Percentiles rank a stretch among this genome's conserved stretches.
Evolutionary conservation across 2,888 invertebrate species (phyloP).

Genomic region (Mythimna ferrago): DNA sequence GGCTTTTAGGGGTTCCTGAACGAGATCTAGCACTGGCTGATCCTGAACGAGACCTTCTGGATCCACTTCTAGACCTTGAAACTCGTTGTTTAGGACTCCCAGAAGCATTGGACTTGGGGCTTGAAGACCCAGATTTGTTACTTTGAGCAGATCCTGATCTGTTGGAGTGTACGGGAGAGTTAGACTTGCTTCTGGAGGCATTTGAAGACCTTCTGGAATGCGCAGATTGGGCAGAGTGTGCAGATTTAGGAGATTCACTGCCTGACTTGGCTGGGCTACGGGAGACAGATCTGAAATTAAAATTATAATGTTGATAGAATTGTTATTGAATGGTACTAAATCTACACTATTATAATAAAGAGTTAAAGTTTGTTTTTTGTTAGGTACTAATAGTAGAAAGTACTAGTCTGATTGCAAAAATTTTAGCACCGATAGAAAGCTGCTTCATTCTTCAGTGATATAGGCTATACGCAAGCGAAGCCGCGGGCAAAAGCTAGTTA

Average conservation of each 20-base stretch:
- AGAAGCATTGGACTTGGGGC: slow-evolving; percentile 85
- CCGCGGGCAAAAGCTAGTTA: too few relatives aligned
- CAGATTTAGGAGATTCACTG: slow-evolving; percentile 86
- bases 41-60: slow-evolving; percentile 76
- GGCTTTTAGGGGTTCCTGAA: slow-evolving; percentile 76
- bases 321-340: neutral
- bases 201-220: slow-evolving; percentile 82
- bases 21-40: slow-evolving; percentile 79
- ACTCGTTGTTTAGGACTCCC: slow-evolving; percentile 79
- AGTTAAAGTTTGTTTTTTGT: too few relatives aligned
- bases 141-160: slow-evolving; percentile 81
- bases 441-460: too few relatives aligned
- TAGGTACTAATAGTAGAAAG: too few relatives aligned
- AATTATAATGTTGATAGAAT: neutral
- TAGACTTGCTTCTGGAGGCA: slow-evolving; percentile 85
- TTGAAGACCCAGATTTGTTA: slow-evolving; percentile 86
- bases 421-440: too few relatives aligned
- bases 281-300: slow-evolving; percentile 81
- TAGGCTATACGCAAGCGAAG: too few relatives aligned
- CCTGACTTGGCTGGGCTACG: slow-evolving; percentile 83
- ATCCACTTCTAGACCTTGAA: slow-evolving; percentile 83
- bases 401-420: too few relatives aligned
- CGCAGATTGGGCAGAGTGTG: slow-evolving; percentile 76
- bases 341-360: too few relatives aligned
- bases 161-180: slow-evolving; percentile 83